Conservation (phyloP, 1,140 invertebrate species). For the Formica exsecta region DNA sequence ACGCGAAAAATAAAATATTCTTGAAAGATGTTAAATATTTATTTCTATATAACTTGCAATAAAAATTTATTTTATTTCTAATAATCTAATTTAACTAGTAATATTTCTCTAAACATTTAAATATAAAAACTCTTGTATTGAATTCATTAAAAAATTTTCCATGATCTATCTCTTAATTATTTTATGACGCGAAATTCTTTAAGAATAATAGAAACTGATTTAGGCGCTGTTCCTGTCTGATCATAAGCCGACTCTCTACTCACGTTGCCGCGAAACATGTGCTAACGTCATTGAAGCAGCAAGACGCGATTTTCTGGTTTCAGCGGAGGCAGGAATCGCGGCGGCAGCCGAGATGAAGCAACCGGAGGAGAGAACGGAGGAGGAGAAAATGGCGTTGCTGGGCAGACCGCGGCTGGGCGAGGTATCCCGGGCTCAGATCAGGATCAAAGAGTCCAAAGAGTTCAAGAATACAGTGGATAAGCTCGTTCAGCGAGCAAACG, state of each 20-base stretch:
- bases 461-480: constrained; percentile 99
- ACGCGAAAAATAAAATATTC: not conserved
- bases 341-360: constrained; percentile 89
- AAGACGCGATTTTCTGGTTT: constrained; percentile 74
- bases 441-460: constrained; percentile 98
- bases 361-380: constrained; percentile 89
- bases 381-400: constrained; percentile 96
- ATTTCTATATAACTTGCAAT: not conserved
- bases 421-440: constrained; percentile 92
- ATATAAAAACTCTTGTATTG: not conserved
- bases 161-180: not conserved
- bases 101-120: not conserved
- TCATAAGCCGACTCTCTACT: constrained; percentile 20
- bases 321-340: constrained; percentile 88
- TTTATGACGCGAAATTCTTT: not conserved
- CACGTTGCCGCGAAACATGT: not conserved
- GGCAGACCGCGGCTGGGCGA: constrained; percentile 97
- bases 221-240: constrained; percentile 21
- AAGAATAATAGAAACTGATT: not conserved
- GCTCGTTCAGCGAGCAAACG: constrained; percentile 97
- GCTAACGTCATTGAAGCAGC: constrained; percentile 37
- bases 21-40: not conserved
- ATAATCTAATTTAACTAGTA: not conserved
- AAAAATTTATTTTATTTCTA: not conserved
- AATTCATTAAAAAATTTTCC: not conserved